Evolutionary conservation across 2,797 vertebrate species (phyloP).

Genomic region (Galaxias olidus): DNA sequence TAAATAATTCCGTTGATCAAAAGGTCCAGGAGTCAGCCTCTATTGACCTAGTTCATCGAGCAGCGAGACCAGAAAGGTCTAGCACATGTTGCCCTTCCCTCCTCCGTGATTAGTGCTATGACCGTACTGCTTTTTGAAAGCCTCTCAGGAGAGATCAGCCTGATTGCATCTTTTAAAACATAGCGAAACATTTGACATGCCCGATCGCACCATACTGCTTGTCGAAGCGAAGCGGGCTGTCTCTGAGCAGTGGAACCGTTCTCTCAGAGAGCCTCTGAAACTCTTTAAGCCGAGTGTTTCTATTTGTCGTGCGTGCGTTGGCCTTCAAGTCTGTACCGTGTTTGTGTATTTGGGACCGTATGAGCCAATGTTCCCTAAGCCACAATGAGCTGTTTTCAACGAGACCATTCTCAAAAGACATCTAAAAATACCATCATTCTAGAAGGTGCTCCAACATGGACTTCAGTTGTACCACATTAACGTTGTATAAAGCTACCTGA

Average conservation of each 20-base stretch:
- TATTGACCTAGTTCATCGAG: slow-evolving; percentile 38
- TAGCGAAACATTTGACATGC: no score
- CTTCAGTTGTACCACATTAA: no score
- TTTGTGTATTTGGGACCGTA: slow-evolving; percentile 6
- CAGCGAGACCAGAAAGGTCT: slow-evolving; percentile 47
- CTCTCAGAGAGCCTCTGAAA: slow-evolving; percentile 17
- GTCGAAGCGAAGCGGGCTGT: slow-evolving; percentile 20
- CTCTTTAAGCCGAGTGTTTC: background rate
- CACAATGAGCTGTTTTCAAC: slow-evolving; percentile 19
- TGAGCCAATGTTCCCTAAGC: background rate
- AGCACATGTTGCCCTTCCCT: slow-evolving; percentile 54
- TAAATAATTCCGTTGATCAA: slow-evolving; percentile 58
- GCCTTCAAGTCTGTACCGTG: slow-evolving; percentile 23
- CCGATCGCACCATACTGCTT: background rate
- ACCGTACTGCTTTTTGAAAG: slow-evolving; percentile 50
- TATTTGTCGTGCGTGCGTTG: background rate
- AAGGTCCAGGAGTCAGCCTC: slow-evolving; percentile 1
- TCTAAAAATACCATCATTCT: slow-evolving; percentile 1
- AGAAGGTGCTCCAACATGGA: no score
- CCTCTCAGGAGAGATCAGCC: slow-evolving; percentile 52
- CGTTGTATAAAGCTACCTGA: no score
- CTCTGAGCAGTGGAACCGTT: slow-evolving; percentile 14
- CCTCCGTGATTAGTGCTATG: slow-evolving; percentile 67
- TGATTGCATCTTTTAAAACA: slow-evolving; percentile 6
- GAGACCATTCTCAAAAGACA: slow-evolving; percentile 8